These are phyloP conservation scores for Gambusia yucatana DNA, from an alignment of 2,797 vertebrate genomes.

Conservation along the genomic window DNA sequence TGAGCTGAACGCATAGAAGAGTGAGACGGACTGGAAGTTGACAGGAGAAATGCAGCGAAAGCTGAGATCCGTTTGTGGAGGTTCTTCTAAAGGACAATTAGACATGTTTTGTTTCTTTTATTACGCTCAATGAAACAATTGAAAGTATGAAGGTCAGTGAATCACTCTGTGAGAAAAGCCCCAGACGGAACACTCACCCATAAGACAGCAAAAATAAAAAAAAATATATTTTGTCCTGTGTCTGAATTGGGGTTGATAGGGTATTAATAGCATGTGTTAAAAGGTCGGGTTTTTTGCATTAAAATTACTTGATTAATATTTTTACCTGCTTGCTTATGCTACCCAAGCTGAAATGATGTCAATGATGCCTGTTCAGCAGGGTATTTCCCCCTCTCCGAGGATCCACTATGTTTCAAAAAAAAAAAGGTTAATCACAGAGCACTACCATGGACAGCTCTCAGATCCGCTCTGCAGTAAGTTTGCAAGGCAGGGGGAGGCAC, in stretches of 20 bases:
- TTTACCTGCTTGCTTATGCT: constrained; percentile 59
- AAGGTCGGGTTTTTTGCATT: constrained; percentile 55
- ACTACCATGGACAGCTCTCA: constrained; percentile 71
- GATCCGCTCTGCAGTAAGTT: constrained; percentile 60
- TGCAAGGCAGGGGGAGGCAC: constrained; percentile 62
- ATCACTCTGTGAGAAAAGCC: constrained; percentile 27
- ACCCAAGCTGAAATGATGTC: constrained; percentile 62
- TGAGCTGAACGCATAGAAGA: constrained; percentile 74
- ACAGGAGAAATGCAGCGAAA: constrained; percentile 40
- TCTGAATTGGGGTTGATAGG: constrained; percentile 40
- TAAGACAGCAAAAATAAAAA: constrained; percentile 53
- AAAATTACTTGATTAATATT: constrained; percentile 41
- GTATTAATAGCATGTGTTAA: constrained; percentile 57
- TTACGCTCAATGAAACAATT: constrained; percentile 56
- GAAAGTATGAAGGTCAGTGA: constrained; percentile 41
- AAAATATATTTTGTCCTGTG: constrained; percentile 51
- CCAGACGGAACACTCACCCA: not conserved
- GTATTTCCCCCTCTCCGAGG: constrained; percentile 22
- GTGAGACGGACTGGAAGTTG: constrained; percentile 30
- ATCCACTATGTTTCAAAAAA: not conserved
- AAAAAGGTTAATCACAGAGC: constrained; percentile 26
- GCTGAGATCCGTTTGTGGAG: constrained; percentile 40
- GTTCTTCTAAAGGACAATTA: constrained; percentile 39
- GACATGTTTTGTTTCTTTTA: constrained; percentile 28
- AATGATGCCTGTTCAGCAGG: constrained; percentile 54